Evolutionary conservation across 53 echinoderm and acorn worm species (phyloP), one percentile per base, ranked within the genome.

Genomic region (Stichopus horrens): DNA sequence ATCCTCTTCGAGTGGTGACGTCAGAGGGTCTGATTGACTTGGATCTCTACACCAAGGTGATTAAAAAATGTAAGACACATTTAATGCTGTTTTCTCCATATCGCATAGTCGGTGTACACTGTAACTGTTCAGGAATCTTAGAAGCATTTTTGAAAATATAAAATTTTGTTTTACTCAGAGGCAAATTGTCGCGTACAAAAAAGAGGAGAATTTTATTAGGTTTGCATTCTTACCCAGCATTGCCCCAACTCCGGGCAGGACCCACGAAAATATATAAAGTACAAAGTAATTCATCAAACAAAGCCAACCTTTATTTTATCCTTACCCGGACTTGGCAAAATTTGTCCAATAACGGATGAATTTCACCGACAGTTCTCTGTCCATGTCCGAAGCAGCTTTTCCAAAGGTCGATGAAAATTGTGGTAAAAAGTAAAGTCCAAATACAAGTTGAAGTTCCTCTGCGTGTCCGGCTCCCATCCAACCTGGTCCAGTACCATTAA

Each of bases 261-360:
- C 37, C 37, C 37, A 37, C 37, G 37, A 37, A 37, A 37, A 37
- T 37, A 37, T 37, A 37, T 37, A 37, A 37, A 37, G 37, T 37
- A 37, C 37, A 37, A 37, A 37, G 37, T 37, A 37, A 37, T 37
- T 37, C 37, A 37, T 37, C 37, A 37, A 37, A 37, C 37, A 37
- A 37, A 37, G 37, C 37, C 0, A 37, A 37, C n/a, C n/a, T n/a
- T n/a, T n/a, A n/a, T 5, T 58, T 13, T n/a, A 4, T 53, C 59
- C 86, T 80, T 19, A 95, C 95, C 95, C 95, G 66, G 88, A 88
- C 58, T 91, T 95, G 1, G 93, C 93, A 67, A 95, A 95, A 57
- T 91, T 91, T 6, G 93, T 92, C 93, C 93, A 95, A 73, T 85
- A 91, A 77, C 18, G 76, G 91, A 95, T 95, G 63, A 93, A 90